phyloP scores from a whole-genome alignment of 2,113 vertebrate species.

The Carassius gibelio region DNA sequence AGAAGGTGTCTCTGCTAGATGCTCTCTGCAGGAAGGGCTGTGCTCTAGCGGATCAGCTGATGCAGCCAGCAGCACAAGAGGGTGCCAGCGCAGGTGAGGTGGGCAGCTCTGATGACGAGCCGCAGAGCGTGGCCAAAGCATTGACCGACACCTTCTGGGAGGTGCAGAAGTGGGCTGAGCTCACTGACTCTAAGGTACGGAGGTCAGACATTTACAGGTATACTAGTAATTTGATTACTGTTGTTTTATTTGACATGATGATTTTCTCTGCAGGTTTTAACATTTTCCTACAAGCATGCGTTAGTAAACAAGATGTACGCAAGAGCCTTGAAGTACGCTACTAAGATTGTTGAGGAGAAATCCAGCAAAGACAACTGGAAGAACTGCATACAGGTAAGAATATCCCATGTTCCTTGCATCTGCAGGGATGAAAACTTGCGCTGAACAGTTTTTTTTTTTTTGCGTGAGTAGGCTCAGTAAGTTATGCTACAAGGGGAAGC shows the following conservation, averaged over 20 bases:
- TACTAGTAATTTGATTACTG: background rate
- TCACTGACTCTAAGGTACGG: slow-evolving; percentile 90
- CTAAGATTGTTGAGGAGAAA: slow-evolving; percentile 95
- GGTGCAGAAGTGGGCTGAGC: slow-evolving; percentile 94
- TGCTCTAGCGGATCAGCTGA: slow-evolving; percentile 88
- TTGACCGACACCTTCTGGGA: slow-evolving; percentile 91
- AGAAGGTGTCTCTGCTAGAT: slow-evolving; percentile 90
- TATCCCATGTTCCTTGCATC: too few species aligned
- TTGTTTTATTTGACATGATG: background rate
- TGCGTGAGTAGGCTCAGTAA: too few species aligned
- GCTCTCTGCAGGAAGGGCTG: slow-evolving; percentile 93
- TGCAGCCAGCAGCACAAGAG: slow-evolving; percentile 78
- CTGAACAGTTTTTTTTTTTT: too few species aligned
- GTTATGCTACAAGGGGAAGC: too few species aligned
- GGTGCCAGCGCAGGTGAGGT: slow-evolving; percentile 78
- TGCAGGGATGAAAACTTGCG: too few species aligned
- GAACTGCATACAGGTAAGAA: slow-evolving; percentile 91
- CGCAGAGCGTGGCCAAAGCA: slow-evolving; percentile 71
- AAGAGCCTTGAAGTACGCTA: slow-evolving; percentile 91
- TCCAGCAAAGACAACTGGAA: slow-evolving; percentile 95
- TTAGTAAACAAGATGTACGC: slow-evolving; percentile 94
- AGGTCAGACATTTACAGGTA: background rate
- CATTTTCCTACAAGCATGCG: slow-evolving; percentile 96
- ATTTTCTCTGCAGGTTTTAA: slow-evolving; percentile 81
- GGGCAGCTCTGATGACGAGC: slow-evolving; percentile 82